phyloP scores from a whole-genome alignment of 2,888 invertebrate genomes.

The Arrhopalites spinosus region DNA sequence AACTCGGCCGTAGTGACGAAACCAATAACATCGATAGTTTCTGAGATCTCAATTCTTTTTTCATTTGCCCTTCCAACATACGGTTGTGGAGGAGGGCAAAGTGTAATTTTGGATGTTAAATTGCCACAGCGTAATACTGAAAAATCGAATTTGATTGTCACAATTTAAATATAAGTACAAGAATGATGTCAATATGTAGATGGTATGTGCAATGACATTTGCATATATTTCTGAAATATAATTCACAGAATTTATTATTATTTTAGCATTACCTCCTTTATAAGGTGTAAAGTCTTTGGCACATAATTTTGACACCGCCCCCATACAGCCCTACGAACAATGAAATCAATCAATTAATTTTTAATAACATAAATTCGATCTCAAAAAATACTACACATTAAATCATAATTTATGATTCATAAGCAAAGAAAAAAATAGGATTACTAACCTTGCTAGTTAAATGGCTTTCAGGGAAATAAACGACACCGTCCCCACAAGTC shows the following conservation, averaged over 20 bases:
- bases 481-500: slow-evolving; percentile 70
- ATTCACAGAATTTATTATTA: too few relatives aligned
- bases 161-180: too few relatives aligned
- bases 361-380: neutral
- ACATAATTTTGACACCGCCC: slow-evolving; percentile 68
- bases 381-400: neutral
- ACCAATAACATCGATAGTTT: slow-evolving; percentile 81
- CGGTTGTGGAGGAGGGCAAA: slow-evolving; percentile 74
- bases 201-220: too few relatives aligned
- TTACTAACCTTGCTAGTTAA: slow-evolving; percentile 58
- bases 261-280: slow-evolving; percentile 64
- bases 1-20: slow-evolving; percentile 86
- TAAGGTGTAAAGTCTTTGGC: slow-evolving; percentile 76
- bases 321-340: slow-evolving; percentile 42
- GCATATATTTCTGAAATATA: too few relatives aligned
- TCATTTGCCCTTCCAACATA: slow-evolving; percentile 60
- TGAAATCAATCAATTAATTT: too few relatives aligned
- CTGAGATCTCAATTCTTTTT: slow-evolving; percentile 69
- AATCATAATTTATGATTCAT: neutral
- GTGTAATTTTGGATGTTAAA: slow-evolving; percentile 71
- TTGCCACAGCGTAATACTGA: slow-evolving; percentile 75
- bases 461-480: slow-evolving; percentile 66
- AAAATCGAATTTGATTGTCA: too few relatives aligned
- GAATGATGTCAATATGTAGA: too few relatives aligned
- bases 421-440: neutral